Evolutionary conservation across 2,113 vertebrate species (phyloP).

Genomic region (Nycticryphes semicollaris): DNA sequence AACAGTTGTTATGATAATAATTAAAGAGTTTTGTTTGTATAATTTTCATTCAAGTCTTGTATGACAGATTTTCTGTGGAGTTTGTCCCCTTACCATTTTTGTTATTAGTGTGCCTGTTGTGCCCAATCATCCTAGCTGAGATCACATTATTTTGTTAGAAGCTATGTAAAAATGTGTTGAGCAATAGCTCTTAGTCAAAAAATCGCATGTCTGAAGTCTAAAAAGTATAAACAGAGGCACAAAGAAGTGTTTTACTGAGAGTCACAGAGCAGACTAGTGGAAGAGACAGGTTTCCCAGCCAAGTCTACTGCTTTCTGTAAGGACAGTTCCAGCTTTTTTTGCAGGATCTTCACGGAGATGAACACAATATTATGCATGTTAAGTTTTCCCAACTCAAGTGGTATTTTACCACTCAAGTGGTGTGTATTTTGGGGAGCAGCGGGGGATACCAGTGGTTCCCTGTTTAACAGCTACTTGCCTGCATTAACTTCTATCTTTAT

Average conservation of each 20-base stretch:
- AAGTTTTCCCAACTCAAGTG: background rate
- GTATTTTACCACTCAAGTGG: background rate
- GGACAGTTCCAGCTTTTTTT: background rate
- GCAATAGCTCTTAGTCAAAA: background rate
- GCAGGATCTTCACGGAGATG: background rate
- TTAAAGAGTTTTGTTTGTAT: background rate
- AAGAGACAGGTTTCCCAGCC: background rate
- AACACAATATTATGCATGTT: background rate
- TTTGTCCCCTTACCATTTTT: background rate
- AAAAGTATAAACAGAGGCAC: background rate
- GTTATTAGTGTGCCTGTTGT: rapidly evolving
- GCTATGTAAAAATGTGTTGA: background rate
- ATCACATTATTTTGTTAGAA: background rate
- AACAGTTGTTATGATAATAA: background rate
- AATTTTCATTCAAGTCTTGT: background rate
- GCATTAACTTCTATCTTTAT: background rate
- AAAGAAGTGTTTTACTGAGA: background rate
- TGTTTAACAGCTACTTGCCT: background rate
- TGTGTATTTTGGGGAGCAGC: background rate
- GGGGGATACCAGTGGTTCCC: no score
- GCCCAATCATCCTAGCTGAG: background rate
- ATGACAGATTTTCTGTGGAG: background rate
- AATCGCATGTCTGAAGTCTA: background rate
- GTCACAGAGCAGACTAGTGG: background rate
- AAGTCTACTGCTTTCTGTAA: background rate